These are phyloP conservation scores for Mustela nigripes DNA, from an alignment of 2,113 vertebrate genomes.

Conservation along the genomic window DNA sequence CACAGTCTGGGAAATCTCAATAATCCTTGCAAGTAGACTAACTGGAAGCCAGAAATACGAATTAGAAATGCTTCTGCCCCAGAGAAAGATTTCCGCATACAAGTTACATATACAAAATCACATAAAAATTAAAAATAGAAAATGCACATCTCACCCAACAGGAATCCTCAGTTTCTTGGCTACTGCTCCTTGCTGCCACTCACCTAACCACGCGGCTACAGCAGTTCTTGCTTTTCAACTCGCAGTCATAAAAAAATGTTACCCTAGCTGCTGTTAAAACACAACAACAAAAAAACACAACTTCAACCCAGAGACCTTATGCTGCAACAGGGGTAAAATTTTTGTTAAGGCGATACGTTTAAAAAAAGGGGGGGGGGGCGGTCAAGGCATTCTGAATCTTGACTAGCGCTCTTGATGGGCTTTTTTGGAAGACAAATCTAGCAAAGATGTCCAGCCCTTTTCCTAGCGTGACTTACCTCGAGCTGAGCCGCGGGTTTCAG, in stretches of 20 bases:
- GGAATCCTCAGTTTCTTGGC: not conserved
- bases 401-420: not conserved
- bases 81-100: not conserved
- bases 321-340: no score
- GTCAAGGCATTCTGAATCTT: not conserved
- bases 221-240: not conserved
- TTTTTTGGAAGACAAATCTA: not conserved
- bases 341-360: not conserved
- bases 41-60: not conserved
- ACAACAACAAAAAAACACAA: not conserved
- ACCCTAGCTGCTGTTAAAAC: not conserved
- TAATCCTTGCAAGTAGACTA: not conserved
- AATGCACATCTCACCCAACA: not conserved
- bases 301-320: not conserved
- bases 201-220: not conserved
- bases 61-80: not conserved
- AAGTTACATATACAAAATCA: not conserved
- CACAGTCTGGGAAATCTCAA: slow-evolving; percentile 30
- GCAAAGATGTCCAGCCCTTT: not conserved
- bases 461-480: not conserved
- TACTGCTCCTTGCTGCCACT: not conserved
- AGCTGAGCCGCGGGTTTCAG: not conserved
- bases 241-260: not conserved
- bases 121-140: slow-evolving; percentile 14
- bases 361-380: not conserved